These are phyloP conservation scores for Teleogryllus oceanicus DNA, from an alignment of 2,888 invertebrate genomes.

Conservation along the genomic window DNA sequence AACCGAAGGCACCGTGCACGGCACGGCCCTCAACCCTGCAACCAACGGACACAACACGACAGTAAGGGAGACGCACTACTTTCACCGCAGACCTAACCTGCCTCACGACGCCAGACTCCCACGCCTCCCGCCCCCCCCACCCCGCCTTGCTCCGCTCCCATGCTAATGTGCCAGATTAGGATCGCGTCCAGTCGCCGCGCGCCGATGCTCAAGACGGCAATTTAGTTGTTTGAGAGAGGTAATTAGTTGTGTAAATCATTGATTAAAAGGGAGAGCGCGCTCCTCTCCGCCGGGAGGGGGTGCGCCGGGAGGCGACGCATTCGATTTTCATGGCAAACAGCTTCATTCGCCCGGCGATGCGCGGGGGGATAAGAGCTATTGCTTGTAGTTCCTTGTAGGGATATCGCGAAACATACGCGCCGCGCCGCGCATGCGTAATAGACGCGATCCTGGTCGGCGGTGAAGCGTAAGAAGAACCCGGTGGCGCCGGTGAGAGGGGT, in stretches of 20 bases:
- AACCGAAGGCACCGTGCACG: too few species aligned
- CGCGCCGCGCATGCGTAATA: too few species aligned
- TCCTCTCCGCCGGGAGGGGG: neutral
- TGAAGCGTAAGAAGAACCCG: too few species aligned
- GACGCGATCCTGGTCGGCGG: too few species aligned
- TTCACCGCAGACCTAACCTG: too few species aligned
- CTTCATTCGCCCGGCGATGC: neutral
- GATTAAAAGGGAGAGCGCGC: neutral
- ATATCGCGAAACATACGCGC: neutral
- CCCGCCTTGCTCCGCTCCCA: neutral
- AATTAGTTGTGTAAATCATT: constrained; percentile 2
- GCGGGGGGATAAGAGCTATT: neutral
- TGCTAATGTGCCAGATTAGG: neutral
- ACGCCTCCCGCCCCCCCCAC: too few species aligned
- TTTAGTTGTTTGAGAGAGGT: neutral
- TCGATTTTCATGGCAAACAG: neutral
- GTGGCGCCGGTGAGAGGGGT: too few species aligned
- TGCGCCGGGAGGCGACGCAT: neutral
- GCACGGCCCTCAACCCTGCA: too few species aligned
- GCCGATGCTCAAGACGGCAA: neutral
- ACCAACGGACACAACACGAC: too few species aligned
- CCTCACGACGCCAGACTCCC: too few species aligned
- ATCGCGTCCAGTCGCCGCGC: neutral
- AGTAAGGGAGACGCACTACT: too few species aligned
- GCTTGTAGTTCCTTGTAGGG: constrained; percentile 1